Evolutionary conservation across 2,888 invertebrate species (phyloP), one percentile per base, ranked within the genome.

Genomic region (Thereva unica): DNA sequence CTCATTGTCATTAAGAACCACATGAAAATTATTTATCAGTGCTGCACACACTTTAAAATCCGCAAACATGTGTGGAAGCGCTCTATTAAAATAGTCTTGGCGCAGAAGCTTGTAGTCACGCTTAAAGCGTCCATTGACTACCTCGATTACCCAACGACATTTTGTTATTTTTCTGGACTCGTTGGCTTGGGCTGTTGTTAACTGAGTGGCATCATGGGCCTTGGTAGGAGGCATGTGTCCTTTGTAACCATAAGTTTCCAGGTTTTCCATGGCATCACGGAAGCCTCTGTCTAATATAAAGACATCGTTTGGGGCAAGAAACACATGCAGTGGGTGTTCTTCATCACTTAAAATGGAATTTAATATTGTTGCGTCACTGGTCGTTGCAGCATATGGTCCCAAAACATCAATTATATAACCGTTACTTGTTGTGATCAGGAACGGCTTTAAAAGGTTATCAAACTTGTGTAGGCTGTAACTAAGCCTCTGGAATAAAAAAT

Each of bases 1-100:
- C 35, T 7, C 3, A 10, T 52, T 3, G 34, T 52, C 3, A 5
- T 4, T 35, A 2, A 38, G 38, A 9, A 53, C 9, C 7, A 38
- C 37, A 9, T 53, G 53, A 53, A 53, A 53, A 5, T 1, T 10
- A 2, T 53, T 53, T 53, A 53, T 4, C n/a, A 53, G 3, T 4
- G 9, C 10, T 9, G 53, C 38, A 53, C 7, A 9, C 4, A 37
- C 38, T 53, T 53, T 53, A n/a, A 2, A 37, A 53, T 37, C 37
- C 9, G 1, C 37, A 4, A 53, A 53, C 5, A 37, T 53, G 4
- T 53, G 53, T 5, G 53, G 35, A 53, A 53, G 38, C 4, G 53
- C 9, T 53, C 38, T 53, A 9, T 53, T 53, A n/a, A 53, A 53
- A 53, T 53, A 53, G 5, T 7, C n/a, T 53, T 53, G 53, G 3